Percentiles rank a stretch among this genome's conserved stretches.
phyloP scores from a whole-genome alignment of 2,113 vertebrate genomes.

The Actenoides hombroni region DNA sequence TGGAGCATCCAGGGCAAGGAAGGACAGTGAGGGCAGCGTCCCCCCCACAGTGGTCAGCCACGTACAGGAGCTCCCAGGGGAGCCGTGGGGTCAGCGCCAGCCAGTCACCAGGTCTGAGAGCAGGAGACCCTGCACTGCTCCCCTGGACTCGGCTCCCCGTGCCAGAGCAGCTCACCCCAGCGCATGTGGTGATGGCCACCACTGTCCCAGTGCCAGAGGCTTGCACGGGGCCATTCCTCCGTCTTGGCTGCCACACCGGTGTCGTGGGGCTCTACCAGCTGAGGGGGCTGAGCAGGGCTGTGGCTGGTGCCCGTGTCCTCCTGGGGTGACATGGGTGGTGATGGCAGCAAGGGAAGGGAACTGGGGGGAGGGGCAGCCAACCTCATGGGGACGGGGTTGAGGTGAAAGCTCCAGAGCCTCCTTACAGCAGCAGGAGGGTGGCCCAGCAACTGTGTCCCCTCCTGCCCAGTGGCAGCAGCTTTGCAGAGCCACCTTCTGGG shows the following conservation, averaged over 20 bases:
- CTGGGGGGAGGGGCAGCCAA: neutral
- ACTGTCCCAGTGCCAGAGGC: neutral
- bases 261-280: neutral
- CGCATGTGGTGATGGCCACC: neutral
- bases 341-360: neutral
- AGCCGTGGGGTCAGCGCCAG: neutral
- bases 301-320: neutral
- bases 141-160: fast-evolving
- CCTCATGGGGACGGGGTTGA: neutral
- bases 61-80: neutral
- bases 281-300: neutral
- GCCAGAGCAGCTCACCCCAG: neutral
- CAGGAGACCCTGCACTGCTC: neutral
- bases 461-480: neutral
- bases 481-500: neutral
- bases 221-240: neutral
- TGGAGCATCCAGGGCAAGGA: neutral
- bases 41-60: fast-evolving
- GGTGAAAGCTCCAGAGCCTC: fast-evolving
- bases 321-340: fast-evolving
- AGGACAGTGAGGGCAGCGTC: neutral
- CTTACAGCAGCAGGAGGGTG: neutral
- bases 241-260: fast-evolving
- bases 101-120: neutral
- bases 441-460: neutral